Percentiles rank a stretch among this genome's conserved stretches.
phyloP scores from a whole-genome alignment of 2,113 vertebrate genomes.

The Fulmarus glacialis region DNA sequence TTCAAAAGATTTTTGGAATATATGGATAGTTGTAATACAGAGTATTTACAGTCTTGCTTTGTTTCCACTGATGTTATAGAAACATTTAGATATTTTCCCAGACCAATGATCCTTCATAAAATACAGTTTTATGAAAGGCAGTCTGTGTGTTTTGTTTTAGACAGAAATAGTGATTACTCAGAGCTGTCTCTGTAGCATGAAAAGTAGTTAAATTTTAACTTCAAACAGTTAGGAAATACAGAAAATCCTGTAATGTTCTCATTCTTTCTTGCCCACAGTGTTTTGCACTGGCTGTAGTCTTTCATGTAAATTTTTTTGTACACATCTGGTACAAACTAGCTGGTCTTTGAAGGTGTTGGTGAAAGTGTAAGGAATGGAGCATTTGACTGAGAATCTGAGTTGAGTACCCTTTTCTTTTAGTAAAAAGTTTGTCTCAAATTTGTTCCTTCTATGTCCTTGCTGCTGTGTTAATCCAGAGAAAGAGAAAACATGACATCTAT shows the following conservation, averaged over 20 bases:
- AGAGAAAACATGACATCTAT: neutral
- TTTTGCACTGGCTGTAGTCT: neutral
- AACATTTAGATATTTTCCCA: neutral
- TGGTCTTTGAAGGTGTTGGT: neutral
- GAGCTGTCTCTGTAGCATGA: rapidly evolving
- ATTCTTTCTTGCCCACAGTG: neutral
- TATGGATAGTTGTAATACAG: neutral
- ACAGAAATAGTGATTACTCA: neutral
- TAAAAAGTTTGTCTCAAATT: neutral
- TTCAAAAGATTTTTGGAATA: neutral
- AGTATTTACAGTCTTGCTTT: neutral
- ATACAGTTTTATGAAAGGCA: neutral
- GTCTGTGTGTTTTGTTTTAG: neutral
- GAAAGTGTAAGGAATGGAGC: neutral
- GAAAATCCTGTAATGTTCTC: neutral
- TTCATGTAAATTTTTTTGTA: neutral
- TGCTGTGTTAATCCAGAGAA: neutral
- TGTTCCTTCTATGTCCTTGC: neutral
- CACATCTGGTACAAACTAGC: neutral
- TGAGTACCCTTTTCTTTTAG: neutral
- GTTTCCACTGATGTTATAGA: neutral
- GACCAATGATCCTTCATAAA: neutral
- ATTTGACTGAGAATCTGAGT: neutral
- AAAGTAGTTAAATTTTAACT: neutral
- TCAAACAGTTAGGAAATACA: neutral